Percentiles rank a stretch among this genome's conserved stretches.
These are phyloP conservation scores for Eospalax fontanierii DNA, from an alignment of 2,797 vertebrate species.

Conservation along the genomic window DNA sequence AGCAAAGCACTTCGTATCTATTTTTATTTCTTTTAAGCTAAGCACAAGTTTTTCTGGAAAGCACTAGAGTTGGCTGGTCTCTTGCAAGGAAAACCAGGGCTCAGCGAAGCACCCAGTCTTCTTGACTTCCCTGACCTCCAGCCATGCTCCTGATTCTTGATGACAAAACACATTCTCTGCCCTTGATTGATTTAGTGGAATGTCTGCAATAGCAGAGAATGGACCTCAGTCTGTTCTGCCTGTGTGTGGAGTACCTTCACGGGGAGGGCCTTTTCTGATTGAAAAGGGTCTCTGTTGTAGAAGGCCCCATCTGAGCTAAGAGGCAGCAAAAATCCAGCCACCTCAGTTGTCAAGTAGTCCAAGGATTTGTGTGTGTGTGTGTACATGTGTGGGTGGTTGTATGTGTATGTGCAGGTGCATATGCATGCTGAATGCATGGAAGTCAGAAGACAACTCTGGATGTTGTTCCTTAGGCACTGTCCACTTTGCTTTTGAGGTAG, in stretches of 20 bases:
- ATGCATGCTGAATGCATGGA: neutral
- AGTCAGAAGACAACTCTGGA: neutral
- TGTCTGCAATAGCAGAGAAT: neutral
- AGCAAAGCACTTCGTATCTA: conserved; percentile 35
- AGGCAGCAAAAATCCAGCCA: neutral
- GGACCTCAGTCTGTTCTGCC: neutral
- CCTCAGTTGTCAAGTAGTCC: neutral
- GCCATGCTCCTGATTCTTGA: conserved; percentile 39
- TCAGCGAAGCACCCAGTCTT: neutral
- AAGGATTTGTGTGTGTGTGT: neutral
- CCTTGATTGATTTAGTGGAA: conserved; percentile 68
- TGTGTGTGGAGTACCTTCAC: accelerated
- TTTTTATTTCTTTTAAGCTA: conserved; percentile 71
- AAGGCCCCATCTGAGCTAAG: neutral
- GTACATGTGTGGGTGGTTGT: neutral
- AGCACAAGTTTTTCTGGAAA: conserved; percentile 73
- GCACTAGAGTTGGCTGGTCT: conserved; percentile 1
- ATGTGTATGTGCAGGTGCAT: neutral
- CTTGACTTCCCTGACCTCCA: conserved; percentile 55
- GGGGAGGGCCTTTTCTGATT: neutral
- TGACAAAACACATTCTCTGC: conserved; percentile 73
- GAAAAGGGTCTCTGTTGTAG: neutral
- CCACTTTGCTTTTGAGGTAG: neutral
- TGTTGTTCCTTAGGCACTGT: neutral
- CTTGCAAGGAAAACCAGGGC: conserved; percentile 4